Base-by-base conservation (phyloP, 2,113 vertebrate species). In the Macrotis lagotis region DNA sequence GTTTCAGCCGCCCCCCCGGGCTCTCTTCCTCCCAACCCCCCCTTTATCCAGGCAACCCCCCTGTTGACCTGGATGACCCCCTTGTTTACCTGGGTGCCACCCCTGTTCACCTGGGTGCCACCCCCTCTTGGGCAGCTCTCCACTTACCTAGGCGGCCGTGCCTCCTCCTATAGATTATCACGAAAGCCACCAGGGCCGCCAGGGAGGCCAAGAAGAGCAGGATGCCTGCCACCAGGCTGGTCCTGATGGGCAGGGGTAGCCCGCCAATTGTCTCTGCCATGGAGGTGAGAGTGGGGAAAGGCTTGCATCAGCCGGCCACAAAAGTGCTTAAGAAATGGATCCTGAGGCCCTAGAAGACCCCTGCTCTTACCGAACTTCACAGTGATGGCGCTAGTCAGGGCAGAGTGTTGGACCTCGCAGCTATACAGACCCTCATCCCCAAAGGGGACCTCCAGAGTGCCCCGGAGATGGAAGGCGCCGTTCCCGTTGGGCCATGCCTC, bases 341-440 rank as follows among this genome's bases (percentile, higher is more conserved):
- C 83, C 74, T 11, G 19, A 14, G 19, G 92, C 28, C 25, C 51
- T 25, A 19, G 31, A 44, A 44, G 66, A 44, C 37, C 66, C 19
- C n/a, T 24, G 51, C 8, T 55, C 96, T 97, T 96, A 98, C 97
- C 97, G 94, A 98, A 94, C 22, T 93, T 89, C 94, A 98, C 97
- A 0, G 14, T 59, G 47, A 97, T 94, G 9, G 97, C 94, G 22
- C 94, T 3, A 0, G 88, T 0, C 59, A 98, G 96, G 48, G 97
- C 97, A 0, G 0, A 55, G 0, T 98, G 97, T 44, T 95, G 93
- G 59, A 97, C 97, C 7, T 91, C 1, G 44, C 97, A 98, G 48
- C 88, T 5, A 88, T 98, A 98, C 44, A 94, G 94, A 1, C 92
- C 51, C 19, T 97, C 97, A 0, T 98, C 97, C 0, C 97, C 97